These are phyloP conservation scores for Ptiloglossa arizonensis DNA, from an alignment of 1,140 invertebrate species.

Conservation along the genomic window DNA sequence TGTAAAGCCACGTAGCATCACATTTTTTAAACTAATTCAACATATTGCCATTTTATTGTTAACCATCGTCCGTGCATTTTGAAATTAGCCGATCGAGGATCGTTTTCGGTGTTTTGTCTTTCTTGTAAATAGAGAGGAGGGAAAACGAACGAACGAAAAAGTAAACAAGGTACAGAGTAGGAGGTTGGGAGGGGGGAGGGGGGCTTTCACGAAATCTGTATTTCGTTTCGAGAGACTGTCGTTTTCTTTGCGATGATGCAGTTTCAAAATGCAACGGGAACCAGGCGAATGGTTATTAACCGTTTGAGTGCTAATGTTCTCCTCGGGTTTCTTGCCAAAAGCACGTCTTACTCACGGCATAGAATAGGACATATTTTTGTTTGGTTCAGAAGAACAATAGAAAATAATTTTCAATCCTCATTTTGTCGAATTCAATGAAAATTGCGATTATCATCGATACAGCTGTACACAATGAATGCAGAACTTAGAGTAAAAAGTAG, in stretches of 20 bases:
- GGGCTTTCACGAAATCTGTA: too few species aligned
- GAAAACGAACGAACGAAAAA: not conserved
- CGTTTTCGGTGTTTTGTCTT: conserved; percentile 2
- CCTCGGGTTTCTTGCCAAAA: too few species aligned
- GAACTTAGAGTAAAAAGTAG: too few species aligned
- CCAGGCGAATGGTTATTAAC: conserved; percentile 21
- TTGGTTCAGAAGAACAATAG: too few species aligned
- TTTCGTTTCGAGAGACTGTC: too few species aligned
- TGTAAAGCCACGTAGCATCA: conserved; percentile 75
- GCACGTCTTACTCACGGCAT: too few species aligned
- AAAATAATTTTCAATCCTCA: too few species aligned
- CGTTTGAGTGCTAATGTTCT: too few species aligned
- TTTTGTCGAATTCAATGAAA: too few species aligned
- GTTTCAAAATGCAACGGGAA: conserved; percentile 10
- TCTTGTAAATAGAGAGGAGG: conserved; percentile 21
- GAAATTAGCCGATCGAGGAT: conserved; percentile 24
- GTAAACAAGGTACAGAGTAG: conserved; percentile 5
- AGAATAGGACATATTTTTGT: too few species aligned
- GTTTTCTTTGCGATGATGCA: not conserved
- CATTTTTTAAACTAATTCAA: conserved; percentile 63
- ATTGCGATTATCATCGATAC: too few species aligned
- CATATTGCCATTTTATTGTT: conserved; percentile 67
- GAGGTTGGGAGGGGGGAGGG: not conserved
- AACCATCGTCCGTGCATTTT: conserved; percentile 63
- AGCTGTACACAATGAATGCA: too few species aligned